Conservation (phyloP, 2,113 vertebrate genomes). For the Cervus canadensis region DNA sequence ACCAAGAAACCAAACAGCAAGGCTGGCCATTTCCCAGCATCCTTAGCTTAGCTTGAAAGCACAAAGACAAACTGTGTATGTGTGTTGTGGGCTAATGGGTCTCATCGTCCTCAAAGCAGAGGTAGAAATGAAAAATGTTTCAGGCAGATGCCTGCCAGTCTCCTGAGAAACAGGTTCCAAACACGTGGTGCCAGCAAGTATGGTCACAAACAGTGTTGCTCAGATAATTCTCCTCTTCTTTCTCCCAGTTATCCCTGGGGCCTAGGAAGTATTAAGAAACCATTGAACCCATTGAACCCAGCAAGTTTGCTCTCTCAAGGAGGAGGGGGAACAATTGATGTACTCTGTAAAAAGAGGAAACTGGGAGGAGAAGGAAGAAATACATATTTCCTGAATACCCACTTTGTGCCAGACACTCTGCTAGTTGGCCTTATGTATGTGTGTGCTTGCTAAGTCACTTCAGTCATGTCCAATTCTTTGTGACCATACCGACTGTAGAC, state of each 20-base stretch:
- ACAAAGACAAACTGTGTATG: background rate
- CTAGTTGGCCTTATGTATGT: background rate
- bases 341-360: background rate
- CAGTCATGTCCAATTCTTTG: background rate
- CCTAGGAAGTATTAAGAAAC: background rate
- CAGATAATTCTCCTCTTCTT: background rate
- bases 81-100: background rate
- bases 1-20: background rate
- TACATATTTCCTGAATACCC: background rate
- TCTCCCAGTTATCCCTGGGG: background rate
- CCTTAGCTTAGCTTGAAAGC: background rate
- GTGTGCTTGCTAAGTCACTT: background rate
- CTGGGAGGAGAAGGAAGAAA: background rate
- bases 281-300: background rate
- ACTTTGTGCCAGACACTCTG: background rate
- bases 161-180: background rate
- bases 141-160: background rate
- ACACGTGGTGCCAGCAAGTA: background rate
- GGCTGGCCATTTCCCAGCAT: background rate
- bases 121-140: background rate
- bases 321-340: background rate
- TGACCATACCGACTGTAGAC: background rate
- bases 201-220: background rate
- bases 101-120: background rate
- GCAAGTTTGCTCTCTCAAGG: background rate